phyloP scores from a whole-genome alignment of 2,888 invertebrate species.

The Didymodactylos carnosus region DNA sequence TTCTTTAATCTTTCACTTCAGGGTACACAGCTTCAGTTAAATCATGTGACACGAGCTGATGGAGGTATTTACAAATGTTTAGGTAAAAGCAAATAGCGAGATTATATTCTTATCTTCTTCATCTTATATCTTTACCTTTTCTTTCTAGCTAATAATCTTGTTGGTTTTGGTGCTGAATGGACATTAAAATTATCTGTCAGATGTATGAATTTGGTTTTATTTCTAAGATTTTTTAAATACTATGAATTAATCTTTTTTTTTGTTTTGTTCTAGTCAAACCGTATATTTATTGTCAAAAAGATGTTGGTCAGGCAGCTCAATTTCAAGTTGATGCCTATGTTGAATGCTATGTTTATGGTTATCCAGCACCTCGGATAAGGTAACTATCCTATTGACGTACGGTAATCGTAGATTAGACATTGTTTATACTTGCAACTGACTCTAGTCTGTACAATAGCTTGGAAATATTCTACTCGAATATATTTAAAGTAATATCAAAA shows the following conservation, averaged over 20 bases:
- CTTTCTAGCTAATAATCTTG: background rate
- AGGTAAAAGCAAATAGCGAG: background rate
- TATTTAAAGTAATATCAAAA: too few species aligned
- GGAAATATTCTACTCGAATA: background rate
- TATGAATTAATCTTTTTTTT: background rate
- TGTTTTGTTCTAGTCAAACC: background rate
- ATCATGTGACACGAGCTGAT: background rate
- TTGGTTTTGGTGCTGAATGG: constrained; percentile 1
- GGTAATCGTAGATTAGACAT: background rate
- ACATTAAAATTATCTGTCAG: background rate
- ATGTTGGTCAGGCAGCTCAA: background rate
- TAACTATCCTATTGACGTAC: background rate
- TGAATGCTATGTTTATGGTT: constrained; percentile 5
- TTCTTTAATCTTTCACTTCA: background rate
- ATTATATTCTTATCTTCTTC: too few species aligned
- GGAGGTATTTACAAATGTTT: constrained; percentile 1
- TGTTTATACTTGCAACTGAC: background rate
- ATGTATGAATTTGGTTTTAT: background rate
- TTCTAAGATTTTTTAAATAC: background rate
- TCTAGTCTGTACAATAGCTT: background rate
- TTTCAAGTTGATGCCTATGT: constrained; percentile 1
- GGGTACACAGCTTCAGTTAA: background rate
- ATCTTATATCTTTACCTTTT: background rate
- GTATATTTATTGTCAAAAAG: background rate
- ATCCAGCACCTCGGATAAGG: background rate